These are phyloP conservation scores for Neodiprion fabricii DNA, from an alignment of 1,140 invertebrate species.

Conservation along the genomic window DNA sequence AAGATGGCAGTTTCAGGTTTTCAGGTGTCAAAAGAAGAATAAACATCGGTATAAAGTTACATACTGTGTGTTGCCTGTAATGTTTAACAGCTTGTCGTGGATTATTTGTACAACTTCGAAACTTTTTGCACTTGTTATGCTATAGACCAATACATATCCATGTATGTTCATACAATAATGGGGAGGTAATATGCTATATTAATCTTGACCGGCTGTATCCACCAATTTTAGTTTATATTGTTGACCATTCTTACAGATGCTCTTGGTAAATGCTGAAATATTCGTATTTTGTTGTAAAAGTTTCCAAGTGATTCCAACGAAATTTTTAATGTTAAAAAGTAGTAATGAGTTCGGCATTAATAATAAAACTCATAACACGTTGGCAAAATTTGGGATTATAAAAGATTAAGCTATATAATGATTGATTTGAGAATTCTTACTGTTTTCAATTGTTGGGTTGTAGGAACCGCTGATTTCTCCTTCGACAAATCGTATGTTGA, in stretches of 20 bases:
- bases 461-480: slow-evolving; percentile 98
- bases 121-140: slow-evolving; percentile 93
- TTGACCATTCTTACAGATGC: slow-evolving; percentile 86
- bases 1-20: background rate
- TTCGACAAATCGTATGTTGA: slow-evolving; percentile 98
- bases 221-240: slow-evolving; percentile 95
- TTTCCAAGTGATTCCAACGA: too few relatives aligned
- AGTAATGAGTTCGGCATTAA: too few relatives aligned
- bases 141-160: slow-evolving; percentile 97
- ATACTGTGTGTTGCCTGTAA: slow-evolving; percentile 96
- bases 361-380: too few relatives aligned
- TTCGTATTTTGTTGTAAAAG: background rate
- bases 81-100: slow-evolving; percentile 95
- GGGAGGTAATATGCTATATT: slow-evolving; percentile 97
- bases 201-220: slow-evolving; percentile 97
- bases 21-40: background rate
- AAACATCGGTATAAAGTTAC: slow-evolving; percentile 52
- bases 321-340: too few relatives aligned
- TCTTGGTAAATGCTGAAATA: slow-evolving; percentile 88
- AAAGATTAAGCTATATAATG: background rate
- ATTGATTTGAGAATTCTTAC: slow-evolving; percentile 68
- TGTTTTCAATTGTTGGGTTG: slow-evolving; percentile 99
- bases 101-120: slow-evolving; percentile 98
- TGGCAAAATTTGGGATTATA: background rate
- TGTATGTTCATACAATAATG: slow-evolving; percentile 98